These are phyloP conservation scores for Candoia aspera DNA, from an alignment of 2,113 vertebrate genomes.

Conservation along the genomic window DNA sequence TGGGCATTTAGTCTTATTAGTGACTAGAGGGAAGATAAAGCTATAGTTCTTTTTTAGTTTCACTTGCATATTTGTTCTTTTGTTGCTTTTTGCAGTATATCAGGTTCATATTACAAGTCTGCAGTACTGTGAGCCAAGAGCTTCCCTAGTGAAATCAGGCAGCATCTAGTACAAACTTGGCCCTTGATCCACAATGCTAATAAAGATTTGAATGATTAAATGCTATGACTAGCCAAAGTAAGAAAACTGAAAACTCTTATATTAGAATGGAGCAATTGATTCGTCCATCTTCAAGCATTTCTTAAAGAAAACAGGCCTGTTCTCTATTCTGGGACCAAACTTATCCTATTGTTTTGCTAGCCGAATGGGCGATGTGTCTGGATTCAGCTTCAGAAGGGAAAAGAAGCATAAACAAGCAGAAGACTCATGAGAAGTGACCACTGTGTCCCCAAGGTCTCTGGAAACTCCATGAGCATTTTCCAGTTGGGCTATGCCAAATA, in stretches of 20 bases:
- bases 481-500: background rate
- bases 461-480: background rate
- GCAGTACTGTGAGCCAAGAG: background rate
- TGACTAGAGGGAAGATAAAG: background rate
- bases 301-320: background rate
- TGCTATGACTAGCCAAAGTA: conserved; percentile 5
- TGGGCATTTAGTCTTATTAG: background rate
- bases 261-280: conserved; percentile 8
- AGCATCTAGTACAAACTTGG: background rate
- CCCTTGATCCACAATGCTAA: conserved; percentile 6
- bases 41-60: background rate
- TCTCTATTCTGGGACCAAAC: background rate
- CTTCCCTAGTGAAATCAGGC: conserved; percentile 13
- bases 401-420: background rate
- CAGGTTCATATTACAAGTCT: conserved; percentile 30
- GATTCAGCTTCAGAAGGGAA: background rate
- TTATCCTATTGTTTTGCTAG: background rate
- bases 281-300: conserved; percentile 5
- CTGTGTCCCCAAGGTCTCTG: background rate
- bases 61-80: conserved; percentile 16
- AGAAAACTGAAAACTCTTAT: background rate
- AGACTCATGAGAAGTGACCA: conserved; percentile 25
- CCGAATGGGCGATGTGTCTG: background rate
- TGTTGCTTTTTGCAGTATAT: background rate
- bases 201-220: conserved; percentile 26